phyloP scores from a whole-genome alignment of 1,140 invertebrate species.

The Pachyrhynchus sulphureomaculatus region DNA sequence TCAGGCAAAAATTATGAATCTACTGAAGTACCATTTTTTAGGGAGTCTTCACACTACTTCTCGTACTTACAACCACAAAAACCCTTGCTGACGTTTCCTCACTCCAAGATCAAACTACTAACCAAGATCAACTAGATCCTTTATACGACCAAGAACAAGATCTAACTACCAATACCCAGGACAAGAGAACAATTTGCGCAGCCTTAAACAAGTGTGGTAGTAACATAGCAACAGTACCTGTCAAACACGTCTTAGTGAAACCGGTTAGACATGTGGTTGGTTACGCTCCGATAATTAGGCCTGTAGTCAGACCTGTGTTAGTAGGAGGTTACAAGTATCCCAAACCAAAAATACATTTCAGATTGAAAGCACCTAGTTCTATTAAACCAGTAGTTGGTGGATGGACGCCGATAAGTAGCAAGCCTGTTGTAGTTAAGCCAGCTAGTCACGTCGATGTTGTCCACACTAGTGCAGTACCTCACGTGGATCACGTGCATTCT shows the following conservation, averaged over 20 bases:
- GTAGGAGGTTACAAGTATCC: conserved; percentile 29
- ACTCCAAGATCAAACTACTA: conserved; percentile 26
- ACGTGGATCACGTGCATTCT: conserved; percentile 17
- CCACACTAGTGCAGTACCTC: conserved; percentile 26
- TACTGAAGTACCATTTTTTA: too few species aligned
- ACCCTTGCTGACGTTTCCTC: conserved; percentile 5
- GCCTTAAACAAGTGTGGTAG: conserved; percentile 31
- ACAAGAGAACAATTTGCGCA: conserved; percentile 44
- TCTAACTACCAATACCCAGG: conserved; percentile 36
- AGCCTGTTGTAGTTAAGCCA: conserved; percentile 25
- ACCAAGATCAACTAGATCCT: conserved; percentile 38
- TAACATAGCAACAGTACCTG: background rate
- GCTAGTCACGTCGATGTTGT: conserved; percentile 28
- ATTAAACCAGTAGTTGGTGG: conserved; percentile 21
- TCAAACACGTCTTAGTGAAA: conserved; percentile 39
- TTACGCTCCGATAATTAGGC: conserved; percentile 38
- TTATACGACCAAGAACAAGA: conserved; percentile 37
- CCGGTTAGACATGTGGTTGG: conserved; percentile 38
- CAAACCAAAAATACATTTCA: conserved; percentile 30
- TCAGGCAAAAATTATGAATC: too few species aligned
- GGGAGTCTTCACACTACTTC: background rate
- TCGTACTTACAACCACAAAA: background rate
- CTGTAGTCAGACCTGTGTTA: conserved; percentile 25
- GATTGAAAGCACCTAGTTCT: conserved; percentile 11
- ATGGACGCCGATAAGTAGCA: conserved; percentile 25